Conservation (phyloP, 2,113 vertebrate genomes). For the Geococcyx californianus region DNA sequence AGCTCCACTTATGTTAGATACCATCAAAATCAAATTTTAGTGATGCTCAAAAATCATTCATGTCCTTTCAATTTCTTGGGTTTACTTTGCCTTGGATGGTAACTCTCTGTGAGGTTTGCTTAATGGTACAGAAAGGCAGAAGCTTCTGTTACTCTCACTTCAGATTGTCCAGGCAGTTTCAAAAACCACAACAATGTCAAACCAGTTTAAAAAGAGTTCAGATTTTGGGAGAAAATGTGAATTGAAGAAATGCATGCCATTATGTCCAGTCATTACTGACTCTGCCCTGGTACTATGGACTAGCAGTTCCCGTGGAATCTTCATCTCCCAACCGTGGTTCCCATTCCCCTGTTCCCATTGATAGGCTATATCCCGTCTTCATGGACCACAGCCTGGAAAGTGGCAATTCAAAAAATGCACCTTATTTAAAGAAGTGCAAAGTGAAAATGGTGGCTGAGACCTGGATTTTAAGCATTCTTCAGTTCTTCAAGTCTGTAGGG, state of each 20-base stretch:
- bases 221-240: not conserved
- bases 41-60: not conserved
- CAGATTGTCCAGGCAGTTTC: not conserved
- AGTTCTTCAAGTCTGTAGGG: not conserved
- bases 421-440: not conserved
- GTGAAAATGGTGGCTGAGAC: not conserved
- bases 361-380: not conserved
- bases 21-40: not conserved
- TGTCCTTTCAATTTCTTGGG: not conserved
- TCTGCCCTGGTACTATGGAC: not conserved
- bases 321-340: not conserved
- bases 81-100: not conserved
- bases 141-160: not conserved
- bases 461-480: not conserved
- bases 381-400: not conserved
- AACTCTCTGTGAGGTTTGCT: not conserved
- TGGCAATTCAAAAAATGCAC: not conserved
- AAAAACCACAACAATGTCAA: not conserved
- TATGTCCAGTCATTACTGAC: not conserved
- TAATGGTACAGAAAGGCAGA: not conserved
- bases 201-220: not conserved
- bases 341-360: not conserved
- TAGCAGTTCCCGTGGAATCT: not conserved
- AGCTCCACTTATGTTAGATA: not conserved
- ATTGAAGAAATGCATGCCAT: not conserved